phyloP scores from a whole-genome alignment of 2,888 invertebrate species.

The Tenodera sinensis region DNA sequence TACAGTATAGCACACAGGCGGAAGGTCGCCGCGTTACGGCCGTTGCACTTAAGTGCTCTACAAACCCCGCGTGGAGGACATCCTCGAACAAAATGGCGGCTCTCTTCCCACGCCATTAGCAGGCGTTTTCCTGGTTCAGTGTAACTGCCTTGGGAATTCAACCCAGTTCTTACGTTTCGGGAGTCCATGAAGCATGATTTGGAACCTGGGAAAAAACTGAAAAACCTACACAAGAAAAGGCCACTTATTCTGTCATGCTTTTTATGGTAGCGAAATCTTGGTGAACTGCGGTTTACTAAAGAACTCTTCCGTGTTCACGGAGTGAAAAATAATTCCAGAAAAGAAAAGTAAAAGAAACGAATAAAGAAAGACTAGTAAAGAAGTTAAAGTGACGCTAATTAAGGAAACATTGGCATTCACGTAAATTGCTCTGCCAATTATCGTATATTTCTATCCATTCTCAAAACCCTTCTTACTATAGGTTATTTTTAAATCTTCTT shows the following conservation, averaged over 20 bases:
- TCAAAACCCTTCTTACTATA: too few relatives aligned
- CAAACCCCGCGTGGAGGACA: neutral
- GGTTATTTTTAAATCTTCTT: too few relatives aligned
- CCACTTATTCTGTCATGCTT: neutral
- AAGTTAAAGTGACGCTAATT: too few relatives aligned
- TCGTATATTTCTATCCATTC: too few relatives aligned
- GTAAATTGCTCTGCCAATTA: too few relatives aligned
- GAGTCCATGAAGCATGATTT: neutral
- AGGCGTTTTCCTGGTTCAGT: neutral
- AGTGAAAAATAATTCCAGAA: too few relatives aligned
- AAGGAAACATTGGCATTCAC: too few relatives aligned
- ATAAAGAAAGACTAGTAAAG: too few relatives aligned
- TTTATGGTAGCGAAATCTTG: neutral
- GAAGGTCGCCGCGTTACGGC: neutral
- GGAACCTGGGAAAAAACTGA: neutral
- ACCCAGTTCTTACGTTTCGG: neutral
- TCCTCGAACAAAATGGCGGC: neutral
- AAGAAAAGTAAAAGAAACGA: too few relatives aligned
- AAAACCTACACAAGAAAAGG: neutral
- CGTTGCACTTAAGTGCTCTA: neutral
- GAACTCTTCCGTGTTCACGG: too few relatives aligned
- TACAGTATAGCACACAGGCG: neutral
- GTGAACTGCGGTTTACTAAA: too few relatives aligned
- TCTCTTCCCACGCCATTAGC: neutral
- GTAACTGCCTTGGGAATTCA: neutral